Percentiles rank a stretch among this genome's conserved stretches.
Evolutionary conservation across 2,113 vertebrate species (phyloP).

Genomic region (Phoenicopterus ruber): DNA sequence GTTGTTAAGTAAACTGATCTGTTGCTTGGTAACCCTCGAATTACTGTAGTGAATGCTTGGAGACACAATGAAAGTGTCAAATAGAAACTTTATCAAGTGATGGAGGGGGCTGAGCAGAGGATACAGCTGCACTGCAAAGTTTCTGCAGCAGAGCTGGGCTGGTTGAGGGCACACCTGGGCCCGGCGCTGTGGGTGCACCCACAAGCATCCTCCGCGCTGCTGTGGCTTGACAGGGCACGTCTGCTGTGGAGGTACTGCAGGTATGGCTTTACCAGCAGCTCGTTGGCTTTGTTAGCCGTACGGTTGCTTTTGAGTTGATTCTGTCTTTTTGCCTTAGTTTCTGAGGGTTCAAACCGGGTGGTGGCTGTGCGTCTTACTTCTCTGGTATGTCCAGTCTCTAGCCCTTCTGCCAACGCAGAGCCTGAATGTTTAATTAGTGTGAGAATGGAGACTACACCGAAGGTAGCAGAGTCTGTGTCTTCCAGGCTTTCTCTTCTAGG

Average conservation of each 20-base stretch:
- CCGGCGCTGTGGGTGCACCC: background rate
- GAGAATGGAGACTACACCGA: background rate
- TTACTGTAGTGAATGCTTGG: constrained; percentile 16
- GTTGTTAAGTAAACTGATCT: constrained; percentile 60
- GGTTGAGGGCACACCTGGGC: background rate
- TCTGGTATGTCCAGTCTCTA: background rate
- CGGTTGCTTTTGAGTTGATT: background rate
- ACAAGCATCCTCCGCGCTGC: background rate
- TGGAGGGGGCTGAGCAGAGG: background rate
- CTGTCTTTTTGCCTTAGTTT: background rate
- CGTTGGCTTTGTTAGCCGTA: background rate
- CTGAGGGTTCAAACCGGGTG: background rate
- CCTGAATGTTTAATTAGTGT: background rate
- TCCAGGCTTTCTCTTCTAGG: background rate
- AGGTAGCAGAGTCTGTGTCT: background rate
- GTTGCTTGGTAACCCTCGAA: constrained; percentile 66
- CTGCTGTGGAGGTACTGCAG: background rate
- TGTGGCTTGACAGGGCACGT: background rate
- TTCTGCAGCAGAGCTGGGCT: background rate
- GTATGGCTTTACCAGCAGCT: background rate
- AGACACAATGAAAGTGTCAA: background rate
- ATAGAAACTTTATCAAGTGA: background rate
- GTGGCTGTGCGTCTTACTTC: background rate
- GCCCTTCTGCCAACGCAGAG: background rate
- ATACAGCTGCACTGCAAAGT: background rate